Base-by-base conservation (phyloP, 2,888 invertebrate genomes). In the Ophion ellenae region DNA sequence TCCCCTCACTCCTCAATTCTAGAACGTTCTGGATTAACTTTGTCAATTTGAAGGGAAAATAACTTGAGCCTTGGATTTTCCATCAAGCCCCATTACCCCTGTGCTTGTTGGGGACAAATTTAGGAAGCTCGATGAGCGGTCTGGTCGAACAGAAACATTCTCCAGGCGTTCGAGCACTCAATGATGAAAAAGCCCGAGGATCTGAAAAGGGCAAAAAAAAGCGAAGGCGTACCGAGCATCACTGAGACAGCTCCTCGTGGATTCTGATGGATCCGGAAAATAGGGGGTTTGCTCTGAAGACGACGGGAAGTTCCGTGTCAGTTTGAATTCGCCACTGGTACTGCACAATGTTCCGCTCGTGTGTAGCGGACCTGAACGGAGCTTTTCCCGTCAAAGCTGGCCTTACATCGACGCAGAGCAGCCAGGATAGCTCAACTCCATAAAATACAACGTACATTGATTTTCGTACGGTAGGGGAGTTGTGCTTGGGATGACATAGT, bases 311-410 rank as follows among this genome's bases (percentile, higher is more conserved):
- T 17, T n/a, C 28, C 14, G 28, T 70, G 70, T 70, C 53, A 70
- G 70, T 47, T 53, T 70, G 17, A 53, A 53, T 70, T 53, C 17
- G 70, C 14, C 53, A 32, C 17, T 17, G 24, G 28, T 32, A 0
- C 17, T 28, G 53, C n/a, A 70, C 14, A 70, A n/a, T 70, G n/a
- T 20, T 28, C 53, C 53, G 32, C 70, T 28, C 53, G 53, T 53
- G 70, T 28, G 47, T 70, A 70, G 70, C 40, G 7, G n/a, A 28
- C 53, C 70, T 53, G 70, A 53, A 70, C 53, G 53, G n/a, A 17
- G 47, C 32, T 70, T 70, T 70, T 17, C 32, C 17, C 32, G 47
- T 32, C 17, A 53, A 28, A 53, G 53, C 32, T 53, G 28, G 53
- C n/a, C 17, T 53, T 70, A 2, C 47, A 53, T n/a, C 36, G 3